Evolutionary conservation across 1,140 invertebrate species (phyloP), one percentile per base, ranked within the genome.

Genomic region (Musca domestica): DNA sequence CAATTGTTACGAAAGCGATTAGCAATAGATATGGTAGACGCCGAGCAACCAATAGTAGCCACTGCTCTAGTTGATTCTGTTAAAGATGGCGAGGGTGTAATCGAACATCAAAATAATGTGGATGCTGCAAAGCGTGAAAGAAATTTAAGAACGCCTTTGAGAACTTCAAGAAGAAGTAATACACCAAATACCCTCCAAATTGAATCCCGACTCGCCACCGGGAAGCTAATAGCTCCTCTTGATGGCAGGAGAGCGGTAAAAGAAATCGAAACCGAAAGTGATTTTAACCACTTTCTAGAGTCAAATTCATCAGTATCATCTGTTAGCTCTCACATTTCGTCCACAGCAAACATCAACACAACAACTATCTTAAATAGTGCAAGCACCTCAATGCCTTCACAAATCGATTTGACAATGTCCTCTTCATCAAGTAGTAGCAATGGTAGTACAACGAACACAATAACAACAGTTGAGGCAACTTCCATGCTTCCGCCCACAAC

Each of bases 391-490:
- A 41, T 79, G 64, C 65, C 74, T 17, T 70, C 73, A 14, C 77
- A 78, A 71, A 80, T 80, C 20, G 77, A 80, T 65, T 47, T 80
- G 46, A 79, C 77, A 30, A 79, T 76, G 72, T 80, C 76, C 65
- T 79, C 77, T 20, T 80, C 77, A 47, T 77, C 77, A 20, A 78
- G 46, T 15, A 74, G 73, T 58, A 78, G 74, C 65, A 76, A 70
- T 70, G 73, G 74, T 49, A 74, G 71, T 41, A 64, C 48, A 12
- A 70, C 58, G 10, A 48, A 51, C 22, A 71, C 68, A 12, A 66
- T 68, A 30, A 71, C 66, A 3, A 65, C 70, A 17, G 69, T 67
- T 27, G 67, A 73, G 20, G 23, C 72, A 23, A 64, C 58, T 34
- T 75, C 77, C 0, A 80, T 80, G 77, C 46, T 80, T 56, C 77